Conservation (phyloP, 2,113 vertebrate genomes). For the Clarias gariepinus region DNA sequence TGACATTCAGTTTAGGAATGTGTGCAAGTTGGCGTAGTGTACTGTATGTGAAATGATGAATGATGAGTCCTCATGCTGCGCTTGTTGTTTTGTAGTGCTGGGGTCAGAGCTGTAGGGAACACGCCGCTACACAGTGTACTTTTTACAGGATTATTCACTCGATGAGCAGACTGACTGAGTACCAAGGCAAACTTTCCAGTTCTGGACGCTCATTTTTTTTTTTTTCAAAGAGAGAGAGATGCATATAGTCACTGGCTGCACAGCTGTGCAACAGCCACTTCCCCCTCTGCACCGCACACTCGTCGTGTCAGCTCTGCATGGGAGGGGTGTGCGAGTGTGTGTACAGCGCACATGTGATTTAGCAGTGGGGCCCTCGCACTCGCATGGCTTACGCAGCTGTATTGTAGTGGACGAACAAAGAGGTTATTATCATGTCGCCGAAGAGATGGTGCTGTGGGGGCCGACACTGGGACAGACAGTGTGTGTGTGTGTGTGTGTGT, state of each 20-base stretch:
- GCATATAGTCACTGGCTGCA: constrained; percentile 52
- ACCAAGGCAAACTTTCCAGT: constrained; percentile 8
- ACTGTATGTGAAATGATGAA: constrained; percentile 30
- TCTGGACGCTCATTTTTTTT: constrained; percentile 17
- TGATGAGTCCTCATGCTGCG: background rate
- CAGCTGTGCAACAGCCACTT: constrained; percentile 46
- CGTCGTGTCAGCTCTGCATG: constrained; percentile 34
- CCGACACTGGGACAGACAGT: constrained; percentile 45
- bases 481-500: constrained; percentile 35
- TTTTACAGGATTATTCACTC: background rate
- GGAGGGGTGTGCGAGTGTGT: constrained; percentile 63
- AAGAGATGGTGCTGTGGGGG: constrained; percentile 58
- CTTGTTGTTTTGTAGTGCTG: background rate
- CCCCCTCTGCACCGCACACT: constrained; percentile 40
- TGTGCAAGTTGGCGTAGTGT: background rate
- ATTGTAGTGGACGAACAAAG: constrained; percentile 88
- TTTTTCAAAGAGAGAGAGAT: background rate
- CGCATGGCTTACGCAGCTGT: constrained; percentile 88
- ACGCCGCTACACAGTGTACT: background rate
- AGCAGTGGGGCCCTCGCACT: constrained; percentile 83
- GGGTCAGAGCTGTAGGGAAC: constrained; percentile 3
- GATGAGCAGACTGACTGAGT: background rate
- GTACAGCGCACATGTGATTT: constrained; percentile 56
- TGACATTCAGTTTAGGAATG: constrained; percentile 54
- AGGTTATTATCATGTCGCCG: constrained; percentile 91